These are phyloP conservation scores for Pedicia rivosa DNA, from an alignment of 2,888 invertebrate genomes.

Conservation along the genomic window DNA sequence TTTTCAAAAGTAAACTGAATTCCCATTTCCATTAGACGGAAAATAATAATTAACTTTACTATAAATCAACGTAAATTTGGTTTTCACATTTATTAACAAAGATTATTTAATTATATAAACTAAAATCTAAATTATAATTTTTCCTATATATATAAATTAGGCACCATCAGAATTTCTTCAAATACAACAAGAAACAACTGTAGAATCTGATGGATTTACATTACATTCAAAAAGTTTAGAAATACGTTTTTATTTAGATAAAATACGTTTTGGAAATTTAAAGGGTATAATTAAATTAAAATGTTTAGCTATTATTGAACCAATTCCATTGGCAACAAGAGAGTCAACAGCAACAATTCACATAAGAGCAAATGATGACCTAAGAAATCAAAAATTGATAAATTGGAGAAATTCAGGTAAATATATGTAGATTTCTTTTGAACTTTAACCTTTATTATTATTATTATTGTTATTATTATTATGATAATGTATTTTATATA, in stretches of 20 bases:
- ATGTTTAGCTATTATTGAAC: conserved; percentile 30
- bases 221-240: conserved; percentile 26
- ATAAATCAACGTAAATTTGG: no score
- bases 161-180: conserved; percentile 26
- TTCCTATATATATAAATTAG: no score
- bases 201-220: conserved; percentile 27
- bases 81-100: no score
- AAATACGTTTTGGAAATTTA: conserved; percentile 24
- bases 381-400: conserved; percentile 29
- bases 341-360: conserved; percentile 24
- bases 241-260: conserved; percentile 28
- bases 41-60: no score
- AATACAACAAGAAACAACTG: conserved; percentile 25
- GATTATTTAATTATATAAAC: no score
- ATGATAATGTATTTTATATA: no score
- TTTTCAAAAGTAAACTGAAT: no score
- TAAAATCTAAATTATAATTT: no score
- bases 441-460: no score
- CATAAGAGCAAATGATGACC: conserved; percentile 24
- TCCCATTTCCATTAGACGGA: no score
- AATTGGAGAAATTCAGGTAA: conserved; percentile 21
- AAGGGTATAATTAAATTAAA: conserved; percentile 25
- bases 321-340: conserved; percentile 24
- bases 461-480: no score
- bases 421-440: no score